Evolutionary conservation across 2,113 vertebrate genomes (phyloP).

Genomic region (Epinephelus cyanopodus): DNA sequence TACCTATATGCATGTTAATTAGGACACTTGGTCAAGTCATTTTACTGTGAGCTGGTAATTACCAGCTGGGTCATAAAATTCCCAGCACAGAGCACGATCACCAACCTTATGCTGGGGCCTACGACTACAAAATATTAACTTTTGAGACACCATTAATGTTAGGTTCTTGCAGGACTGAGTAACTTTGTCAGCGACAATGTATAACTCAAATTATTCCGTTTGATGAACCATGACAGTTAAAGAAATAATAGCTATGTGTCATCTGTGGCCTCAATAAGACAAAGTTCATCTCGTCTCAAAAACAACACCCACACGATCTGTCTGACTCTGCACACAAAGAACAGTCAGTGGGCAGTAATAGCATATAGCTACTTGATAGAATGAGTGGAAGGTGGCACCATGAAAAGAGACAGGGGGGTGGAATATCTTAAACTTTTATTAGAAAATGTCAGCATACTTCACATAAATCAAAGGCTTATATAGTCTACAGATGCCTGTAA

Average conservation of each 20-base stretch:
- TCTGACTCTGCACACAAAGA: background rate
- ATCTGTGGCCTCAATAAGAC: background rate
- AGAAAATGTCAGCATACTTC: conserved; percentile 6
- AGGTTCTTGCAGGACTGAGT: background rate
- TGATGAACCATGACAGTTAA: conserved; percentile 1
- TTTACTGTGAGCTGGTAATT: conserved; percentile 44
- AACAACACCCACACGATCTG: conserved; percentile 2
- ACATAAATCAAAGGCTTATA: background rate
- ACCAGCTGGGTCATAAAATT: conserved; percentile 28
- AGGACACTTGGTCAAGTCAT: conserved; percentile 39
- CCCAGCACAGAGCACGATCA: conserved; percentile 7
- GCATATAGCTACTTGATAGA: background rate
- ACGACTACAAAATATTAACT: background rate
- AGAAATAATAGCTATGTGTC: conserved; percentile 18
- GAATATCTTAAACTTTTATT: conserved; percentile 23
- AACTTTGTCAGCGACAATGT: background rate
- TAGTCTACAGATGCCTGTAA: background rate
- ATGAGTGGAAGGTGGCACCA: background rate
- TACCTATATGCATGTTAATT: conserved; percentile 53
- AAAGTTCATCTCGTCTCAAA: background rate
- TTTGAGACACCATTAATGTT: background rate
- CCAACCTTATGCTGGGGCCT: background rate
- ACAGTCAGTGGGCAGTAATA: background rate
- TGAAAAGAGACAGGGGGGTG: background rate
- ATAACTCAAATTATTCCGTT: background rate